A percentile compares a stretch with the other conserved stretches of the same genome.
Evolutionary conservation across 1,140 invertebrate genomes (phyloP).

Genomic region (Dreissena polymorpha): DNA sequence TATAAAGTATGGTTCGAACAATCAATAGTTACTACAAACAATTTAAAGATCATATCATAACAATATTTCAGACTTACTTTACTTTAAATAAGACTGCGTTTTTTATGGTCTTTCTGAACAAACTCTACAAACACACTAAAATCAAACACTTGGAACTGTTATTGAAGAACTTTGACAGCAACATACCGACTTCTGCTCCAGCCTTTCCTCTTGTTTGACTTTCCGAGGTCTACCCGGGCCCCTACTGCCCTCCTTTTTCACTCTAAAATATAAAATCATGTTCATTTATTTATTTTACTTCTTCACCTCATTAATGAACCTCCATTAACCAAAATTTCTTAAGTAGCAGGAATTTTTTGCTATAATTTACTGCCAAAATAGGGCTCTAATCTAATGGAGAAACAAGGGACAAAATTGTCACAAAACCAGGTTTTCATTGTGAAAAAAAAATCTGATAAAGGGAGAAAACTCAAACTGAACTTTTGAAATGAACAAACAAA

Average conservation of each 20-base stretch:
- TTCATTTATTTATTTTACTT: background rate
- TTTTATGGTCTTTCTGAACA: background rate
- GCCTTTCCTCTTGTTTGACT: constrained; percentile 42
- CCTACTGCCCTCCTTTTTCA: constrained; percentile 35
- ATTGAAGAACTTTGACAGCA: no score
- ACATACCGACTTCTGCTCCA: constrained; percentile 29
- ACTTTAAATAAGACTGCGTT: background rate
- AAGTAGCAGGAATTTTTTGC: background rate
- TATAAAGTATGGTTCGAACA: no score
- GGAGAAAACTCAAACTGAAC: no score
- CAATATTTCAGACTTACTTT: background rate
- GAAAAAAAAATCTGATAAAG: no score
- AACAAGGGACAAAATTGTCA: no score
- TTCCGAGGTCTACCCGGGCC: constrained; percentile 48
- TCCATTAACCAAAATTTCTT: background rate
- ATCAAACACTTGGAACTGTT: background rate
- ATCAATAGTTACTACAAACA: no score
- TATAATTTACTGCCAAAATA: background rate
- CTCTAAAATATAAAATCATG: constrained; percentile 18
- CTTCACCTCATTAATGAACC: background rate
- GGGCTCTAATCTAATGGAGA: background rate
- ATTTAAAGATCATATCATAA: background rate
- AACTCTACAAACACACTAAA: background rate
- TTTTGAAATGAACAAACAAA: no score
- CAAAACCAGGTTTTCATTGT: no score